Conservation (phyloP, 2,888 invertebrate species). For the Cinara cedri region DNA sequence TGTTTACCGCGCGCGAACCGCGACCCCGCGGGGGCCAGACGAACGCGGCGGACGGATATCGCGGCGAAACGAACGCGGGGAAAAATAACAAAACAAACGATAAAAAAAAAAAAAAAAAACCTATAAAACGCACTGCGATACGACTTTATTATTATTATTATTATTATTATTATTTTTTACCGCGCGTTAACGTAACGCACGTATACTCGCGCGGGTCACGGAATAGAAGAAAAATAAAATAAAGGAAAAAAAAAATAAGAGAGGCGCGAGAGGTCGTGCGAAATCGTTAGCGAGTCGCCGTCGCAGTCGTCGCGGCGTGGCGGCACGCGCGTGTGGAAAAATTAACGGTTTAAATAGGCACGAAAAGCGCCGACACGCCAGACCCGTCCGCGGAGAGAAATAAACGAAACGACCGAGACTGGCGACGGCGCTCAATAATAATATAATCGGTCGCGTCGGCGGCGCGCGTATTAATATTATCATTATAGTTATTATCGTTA, state of each 20-base stretch:
- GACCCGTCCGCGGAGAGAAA: too few species aligned
- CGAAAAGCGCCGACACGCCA: too few species aligned
- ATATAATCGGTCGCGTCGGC: background rate
- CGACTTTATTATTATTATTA: too few species aligned
- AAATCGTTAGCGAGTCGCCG: constrained; percentile 37
- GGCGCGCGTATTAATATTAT: too few species aligned
- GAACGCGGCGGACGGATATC: background rate
- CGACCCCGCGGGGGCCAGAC: background rate
- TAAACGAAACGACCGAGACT: too few species aligned
- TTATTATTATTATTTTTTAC: constrained; percentile 1
- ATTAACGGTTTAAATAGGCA: too few species aligned
- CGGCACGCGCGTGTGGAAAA: too few species aligned
- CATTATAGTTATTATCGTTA: too few species aligned
- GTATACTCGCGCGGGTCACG: background rate
- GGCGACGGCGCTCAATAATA: constrained; percentile 7
- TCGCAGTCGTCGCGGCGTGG: background rate
- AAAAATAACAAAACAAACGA: background rate
- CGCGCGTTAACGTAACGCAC: background rate
- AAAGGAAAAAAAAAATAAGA: too few species aligned
- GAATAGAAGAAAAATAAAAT: too few species aligned
- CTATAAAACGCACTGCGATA: too few species aligned
- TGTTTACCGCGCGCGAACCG: background rate
- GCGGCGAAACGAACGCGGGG: background rate
- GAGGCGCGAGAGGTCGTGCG: constrained; percentile 23
- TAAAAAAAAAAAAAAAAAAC: background rate